Conservation (phyloP, 2,888 invertebrate genomes). For the Acanthococcus lagerstroemiae region DNA sequence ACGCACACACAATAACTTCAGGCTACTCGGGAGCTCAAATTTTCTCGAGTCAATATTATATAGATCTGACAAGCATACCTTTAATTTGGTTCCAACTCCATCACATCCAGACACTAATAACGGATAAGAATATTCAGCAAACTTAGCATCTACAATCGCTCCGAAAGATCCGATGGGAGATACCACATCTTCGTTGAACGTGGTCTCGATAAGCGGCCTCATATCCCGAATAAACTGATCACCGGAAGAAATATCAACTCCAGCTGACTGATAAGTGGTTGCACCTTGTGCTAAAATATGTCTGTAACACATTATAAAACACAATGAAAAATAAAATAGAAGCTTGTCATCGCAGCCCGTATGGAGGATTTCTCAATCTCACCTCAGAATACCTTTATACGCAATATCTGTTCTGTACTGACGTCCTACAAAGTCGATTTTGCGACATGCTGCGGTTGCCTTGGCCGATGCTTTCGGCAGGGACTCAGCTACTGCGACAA, state of each 20-base stretch:
- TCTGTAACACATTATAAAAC: slow-evolving; percentile 39
- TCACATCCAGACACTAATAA: slow-evolving; percentile 88
- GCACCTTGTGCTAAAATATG: slow-evolving; percentile 50
- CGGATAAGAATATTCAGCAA: slow-evolving; percentile 66
- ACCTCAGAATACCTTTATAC: slow-evolving; percentile 74
- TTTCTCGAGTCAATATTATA: neutral
- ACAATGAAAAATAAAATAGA: neutral
- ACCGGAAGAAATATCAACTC: slow-evolving; percentile 89
- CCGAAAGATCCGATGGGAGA: slow-evolving; percentile 87
- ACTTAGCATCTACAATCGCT: slow-evolving; percentile 77
- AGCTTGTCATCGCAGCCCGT: neutral
- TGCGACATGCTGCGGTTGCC: slow-evolving; percentile 61
- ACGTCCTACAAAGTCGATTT: slow-evolving; percentile 70
- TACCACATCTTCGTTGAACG: slow-evolving; percentile 65
- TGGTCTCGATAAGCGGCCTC: slow-evolving; percentile 69
- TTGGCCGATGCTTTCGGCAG: slow-evolving; percentile 61
- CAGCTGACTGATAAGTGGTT: slow-evolving; percentile 77
- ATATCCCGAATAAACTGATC: slow-evolving; percentile 72
- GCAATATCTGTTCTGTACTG: slow-evolving; percentile 86
- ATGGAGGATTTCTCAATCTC: slow-evolving; percentile 33
- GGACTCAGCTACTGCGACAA: slow-evolving; percentile 58
- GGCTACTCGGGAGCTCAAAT: neutral
- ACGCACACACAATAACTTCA: neutral
- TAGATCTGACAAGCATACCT: slow-evolving; percentile 48
- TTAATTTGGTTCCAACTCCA: slow-evolving; percentile 93